phyloP scores from a whole-genome alignment of 2,797 vertebrate species.

The Takifugu rubripes region DNA sequence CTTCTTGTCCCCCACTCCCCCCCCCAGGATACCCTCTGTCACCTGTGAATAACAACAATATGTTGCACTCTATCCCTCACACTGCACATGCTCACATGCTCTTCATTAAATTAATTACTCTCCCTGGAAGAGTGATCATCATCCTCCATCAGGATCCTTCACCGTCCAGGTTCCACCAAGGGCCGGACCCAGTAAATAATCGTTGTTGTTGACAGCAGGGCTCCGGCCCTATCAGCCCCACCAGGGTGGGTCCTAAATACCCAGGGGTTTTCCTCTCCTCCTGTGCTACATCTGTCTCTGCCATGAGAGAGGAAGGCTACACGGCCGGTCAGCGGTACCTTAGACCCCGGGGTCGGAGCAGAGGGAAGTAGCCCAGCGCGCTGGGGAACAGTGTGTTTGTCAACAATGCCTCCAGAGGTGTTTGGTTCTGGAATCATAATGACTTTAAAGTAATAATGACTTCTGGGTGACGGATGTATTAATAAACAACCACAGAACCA shows the following conservation, averaged over 20 bases:
- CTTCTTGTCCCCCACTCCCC: constrained; percentile 23
- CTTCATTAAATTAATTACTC: constrained; percentile 93
- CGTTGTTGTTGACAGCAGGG: constrained; percentile 52
- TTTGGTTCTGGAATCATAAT: constrained; percentile 11
- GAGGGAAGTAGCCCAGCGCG: constrained; percentile 10
- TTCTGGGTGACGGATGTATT: neutral
- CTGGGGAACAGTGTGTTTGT: constrained; percentile 18
- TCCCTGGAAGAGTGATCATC: constrained; percentile 95
- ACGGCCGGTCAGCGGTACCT: constrained; percentile 25
- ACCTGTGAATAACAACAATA: constrained; percentile 79
- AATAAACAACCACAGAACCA: constrained; percentile 8
- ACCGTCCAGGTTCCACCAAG: constrained; percentile 75
- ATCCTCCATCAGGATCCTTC: constrained; percentile 85
- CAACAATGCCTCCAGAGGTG: constrained; percentile 3
- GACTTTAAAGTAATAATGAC: constrained; percentile 21
- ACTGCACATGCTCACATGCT: constrained; percentile 75
- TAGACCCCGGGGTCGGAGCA: constrained; percentile 17
- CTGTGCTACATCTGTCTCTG: constrained; percentile 82
- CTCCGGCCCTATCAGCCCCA: constrained; percentile 54
- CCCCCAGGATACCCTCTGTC: constrained; percentile 61
- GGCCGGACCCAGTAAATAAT: constrained; percentile 73
- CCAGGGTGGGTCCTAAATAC: constrained; percentile 74
- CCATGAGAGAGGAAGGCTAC: constrained; percentile 47
- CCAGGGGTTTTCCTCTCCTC: constrained; percentile 56
- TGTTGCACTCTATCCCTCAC: constrained; percentile 73